phyloP scores from a whole-genome alignment of 2,113 vertebrate species.

The Hylia prasina region DNA sequence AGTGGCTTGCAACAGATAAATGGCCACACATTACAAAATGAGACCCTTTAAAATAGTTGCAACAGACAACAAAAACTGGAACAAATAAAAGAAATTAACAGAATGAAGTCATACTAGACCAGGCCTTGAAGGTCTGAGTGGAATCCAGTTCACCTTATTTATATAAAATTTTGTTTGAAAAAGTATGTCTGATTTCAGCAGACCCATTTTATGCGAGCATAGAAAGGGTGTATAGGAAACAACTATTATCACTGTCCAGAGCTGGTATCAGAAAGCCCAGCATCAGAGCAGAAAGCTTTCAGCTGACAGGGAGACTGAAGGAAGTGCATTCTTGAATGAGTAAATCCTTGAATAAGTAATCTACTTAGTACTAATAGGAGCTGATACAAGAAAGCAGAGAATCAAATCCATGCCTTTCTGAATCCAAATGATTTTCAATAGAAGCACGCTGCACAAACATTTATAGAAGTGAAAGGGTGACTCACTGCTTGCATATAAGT shows the following conservation, averaged over 20 bases:
- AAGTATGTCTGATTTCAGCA: neutral
- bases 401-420: neutral
- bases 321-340: neutral
- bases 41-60: neutral
- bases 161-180: neutral
- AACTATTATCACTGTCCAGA: neutral
- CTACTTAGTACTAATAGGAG: neutral
- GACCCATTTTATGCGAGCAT: neutral
- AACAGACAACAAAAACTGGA: neutral
- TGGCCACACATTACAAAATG: neutral
- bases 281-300: neutral
- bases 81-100: neutral
- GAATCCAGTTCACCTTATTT: neutral
- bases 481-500: constrained; percentile 30
- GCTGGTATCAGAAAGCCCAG: neutral
- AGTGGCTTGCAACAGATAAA: neutral
- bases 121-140: neutral
- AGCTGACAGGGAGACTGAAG: neutral
- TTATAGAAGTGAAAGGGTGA: constrained; percentile 22
- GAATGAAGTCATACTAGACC: neutral
- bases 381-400: neutral
- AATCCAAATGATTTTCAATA: constrained; percentile 14
- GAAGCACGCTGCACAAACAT: neutral
- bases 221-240: neutral
- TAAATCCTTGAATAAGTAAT: neutral